Evolutionary conservation across 1,140 invertebrate species (phyloP).

Genomic region (Calephelis virginiensis): DNA sequence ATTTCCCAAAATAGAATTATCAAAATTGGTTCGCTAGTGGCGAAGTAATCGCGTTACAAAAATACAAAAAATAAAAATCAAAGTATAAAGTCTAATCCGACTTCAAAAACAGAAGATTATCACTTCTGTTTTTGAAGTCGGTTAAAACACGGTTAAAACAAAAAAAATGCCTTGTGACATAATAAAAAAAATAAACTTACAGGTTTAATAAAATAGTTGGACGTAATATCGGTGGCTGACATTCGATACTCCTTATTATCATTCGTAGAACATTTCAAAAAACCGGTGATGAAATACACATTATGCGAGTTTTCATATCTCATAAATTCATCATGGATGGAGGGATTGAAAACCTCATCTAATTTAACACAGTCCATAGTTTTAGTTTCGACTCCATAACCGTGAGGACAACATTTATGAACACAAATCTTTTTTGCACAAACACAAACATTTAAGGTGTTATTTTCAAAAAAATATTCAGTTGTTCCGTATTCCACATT

Average conservation of each 20-base stretch:
- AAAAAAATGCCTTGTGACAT: too few species aligned
- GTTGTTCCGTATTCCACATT: slow-evolving; percentile 5
- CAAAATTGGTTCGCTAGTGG: too few species aligned
- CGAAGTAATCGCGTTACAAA: too few species aligned
- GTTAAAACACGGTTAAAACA: too few species aligned
- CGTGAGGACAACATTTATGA: not conserved
- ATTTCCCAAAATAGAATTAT: too few species aligned
- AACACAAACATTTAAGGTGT: slow-evolving; percentile 1
- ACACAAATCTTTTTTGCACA: slow-evolving; percentile 3
- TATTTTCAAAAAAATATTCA: slow-evolving; percentile 6
- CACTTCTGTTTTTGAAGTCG: too few species aligned
- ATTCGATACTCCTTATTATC: not conserved
- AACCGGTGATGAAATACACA: not conserved
- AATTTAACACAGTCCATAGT: not conserved
- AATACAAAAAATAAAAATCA: too few species aligned
- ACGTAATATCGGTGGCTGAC: not conserved
- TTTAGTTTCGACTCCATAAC: not conserved
- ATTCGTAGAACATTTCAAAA: not conserved
- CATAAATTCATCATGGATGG: not conserved
- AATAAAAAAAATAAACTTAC: not conserved
- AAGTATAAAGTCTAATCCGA: too few species aligned
- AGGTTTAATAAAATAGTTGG: not conserved
- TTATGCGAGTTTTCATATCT: not conserved
- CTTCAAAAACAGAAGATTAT: too few species aligned
- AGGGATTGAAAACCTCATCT: not conserved